These are phyloP conservation scores for Gymnocheta viridis DNA, from an alignment of 2,888 invertebrate species.

Conservation along the genomic window DNA sequence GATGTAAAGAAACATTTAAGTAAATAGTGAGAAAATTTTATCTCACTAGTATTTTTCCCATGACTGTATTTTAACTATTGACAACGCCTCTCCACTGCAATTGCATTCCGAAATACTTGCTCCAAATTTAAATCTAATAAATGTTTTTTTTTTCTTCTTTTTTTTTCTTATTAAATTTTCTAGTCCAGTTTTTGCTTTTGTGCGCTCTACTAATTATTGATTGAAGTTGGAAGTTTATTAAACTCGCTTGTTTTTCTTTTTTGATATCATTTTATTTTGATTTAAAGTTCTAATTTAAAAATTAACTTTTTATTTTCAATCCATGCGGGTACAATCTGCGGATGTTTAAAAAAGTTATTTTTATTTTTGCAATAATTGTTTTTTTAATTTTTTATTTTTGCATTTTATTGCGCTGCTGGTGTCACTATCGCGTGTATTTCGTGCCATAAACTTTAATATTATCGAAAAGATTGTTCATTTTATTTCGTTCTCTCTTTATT, in stretches of 20 bases:
- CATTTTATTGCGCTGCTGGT: slow-evolving; percentile 32
- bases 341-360: slow-evolving; percentile 37
- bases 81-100: neutral
- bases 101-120: too few relatives aligned
- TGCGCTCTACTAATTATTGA: slow-evolving; percentile 56
- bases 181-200: slow-evolving; percentile 31
- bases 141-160: neutral
- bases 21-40: too few relatives aligned
- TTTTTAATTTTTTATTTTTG: slow-evolving; percentile 18
- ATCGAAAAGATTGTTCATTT: slow-evolving; percentile 46
- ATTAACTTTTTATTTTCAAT: slow-evolving; percentile 33
- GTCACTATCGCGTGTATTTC: slow-evolving; percentile 66
- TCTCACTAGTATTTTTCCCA: too few relatives aligned
- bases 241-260: neutral
- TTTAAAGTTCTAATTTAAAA: slow-evolving; percentile 18
- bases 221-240: slow-evolving; percentile 34
- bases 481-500: neutral
- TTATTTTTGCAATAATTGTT: slow-evolving; percentile 50
- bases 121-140: too few relatives aligned
- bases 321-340: slow-evolving; percentile 35
- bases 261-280: slow-evolving; percentile 14
- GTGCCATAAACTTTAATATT: slow-evolving; percentile 42
- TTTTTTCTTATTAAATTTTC: slow-evolving; percentile 3
- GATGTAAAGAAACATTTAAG: too few relatives aligned
- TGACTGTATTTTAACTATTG: too few relatives aligned